phyloP scores from a whole-genome alignment of 2,888 invertebrate species.

The Chaetogeoica ovagalla region DNA sequence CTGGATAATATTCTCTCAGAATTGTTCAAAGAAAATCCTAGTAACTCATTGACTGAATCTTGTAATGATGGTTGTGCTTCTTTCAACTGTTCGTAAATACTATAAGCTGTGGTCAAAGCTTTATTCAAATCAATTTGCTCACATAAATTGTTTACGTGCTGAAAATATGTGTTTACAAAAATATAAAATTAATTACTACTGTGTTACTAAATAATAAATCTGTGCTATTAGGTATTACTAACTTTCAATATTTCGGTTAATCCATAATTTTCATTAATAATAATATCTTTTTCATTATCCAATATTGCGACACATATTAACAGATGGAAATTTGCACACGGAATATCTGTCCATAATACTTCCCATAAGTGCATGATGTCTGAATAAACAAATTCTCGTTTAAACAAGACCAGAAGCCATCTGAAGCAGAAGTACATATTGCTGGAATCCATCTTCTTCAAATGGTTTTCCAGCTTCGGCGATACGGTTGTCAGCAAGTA shows the following conservation, averaged over 20 bases:
- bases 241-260: conserved; percentile 95
- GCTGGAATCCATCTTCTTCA: conserved; percentile 83
- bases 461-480: conserved; percentile 82
- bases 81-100: conserved; percentile 85
- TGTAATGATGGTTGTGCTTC: conserved; percentile 59
- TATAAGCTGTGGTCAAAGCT: conserved; percentile 84
- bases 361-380: conserved; percentile 94
- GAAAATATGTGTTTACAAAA: conserved; percentile 58
- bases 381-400: conserved; percentile 84
- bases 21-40: conserved; percentile 27
- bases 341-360: conserved; percentile 91
- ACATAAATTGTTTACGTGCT: conserved; percentile 95
- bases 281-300: conserved; percentile 80
- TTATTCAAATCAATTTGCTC: conserved; percentile 81
- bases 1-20: conserved; percentile 35
- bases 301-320: conserved; percentile 91
- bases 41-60: conserved; percentile 44
- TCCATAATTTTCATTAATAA: conserved; percentile 91
- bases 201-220: background rate
- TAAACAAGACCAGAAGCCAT: conserved; percentile 95
- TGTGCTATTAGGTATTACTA: conserved; percentile 55
- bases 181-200: background rate
- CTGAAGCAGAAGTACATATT: conserved; percentile 99
- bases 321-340: conserved; percentile 93
- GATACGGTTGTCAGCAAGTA: conserved; percentile 79